Evolutionary conservation across 37 sponge, comb jelly and placozoan genomes (phyloP).

Genomic region (Halichondria panicea): DNA sequence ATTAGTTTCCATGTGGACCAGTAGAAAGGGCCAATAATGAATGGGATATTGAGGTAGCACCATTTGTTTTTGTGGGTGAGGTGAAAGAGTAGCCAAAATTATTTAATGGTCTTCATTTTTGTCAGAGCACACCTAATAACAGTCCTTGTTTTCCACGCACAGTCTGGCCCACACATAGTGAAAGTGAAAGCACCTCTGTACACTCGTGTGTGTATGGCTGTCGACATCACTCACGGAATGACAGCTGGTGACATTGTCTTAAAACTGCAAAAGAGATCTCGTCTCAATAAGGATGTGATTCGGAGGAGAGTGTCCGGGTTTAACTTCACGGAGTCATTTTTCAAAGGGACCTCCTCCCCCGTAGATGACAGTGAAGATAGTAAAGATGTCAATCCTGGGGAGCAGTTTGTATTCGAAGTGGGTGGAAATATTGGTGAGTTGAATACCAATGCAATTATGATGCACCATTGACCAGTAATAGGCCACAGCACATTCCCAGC

Average conservation of each 20-base stretch:
- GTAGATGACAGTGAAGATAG: background rate
- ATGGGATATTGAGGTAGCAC: background rate
- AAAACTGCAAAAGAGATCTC: slow-evolving; percentile 60
- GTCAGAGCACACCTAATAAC: too few species aligned
- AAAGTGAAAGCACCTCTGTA: slow-evolving; percentile 72
- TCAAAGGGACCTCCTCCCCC: background rate
- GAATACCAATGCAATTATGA: background rate
- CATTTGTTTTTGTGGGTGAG: background rate
- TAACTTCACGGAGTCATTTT: too few species aligned
- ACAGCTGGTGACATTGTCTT: slow-evolving; percentile 74
- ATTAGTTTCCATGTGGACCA: too few species aligned
- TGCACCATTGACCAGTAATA: background rate
- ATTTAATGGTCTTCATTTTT: too few species aligned
- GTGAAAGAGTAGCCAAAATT: too few species aligned
- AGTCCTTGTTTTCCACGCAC: too few species aligned
- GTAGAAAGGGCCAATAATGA: too few species aligned
- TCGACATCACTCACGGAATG: slow-evolving; percentile 41
- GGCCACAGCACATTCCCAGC: too few species aligned
- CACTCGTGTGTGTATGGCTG: slow-evolving; percentile 69
- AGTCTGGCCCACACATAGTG: slow-evolving; percentile 53
- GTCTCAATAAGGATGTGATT: slow-evolving; percentile 55
- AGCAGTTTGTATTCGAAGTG: slow-evolving; percentile 78
- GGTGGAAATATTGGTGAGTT: slow-evolving; percentile 83
- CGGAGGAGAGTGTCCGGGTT: too few species aligned
- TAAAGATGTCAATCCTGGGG: slow-evolving; percentile 17